These are phyloP conservation scores for Acanthornis magna DNA, from an alignment of 2,797 vertebrate species.

Conservation along the genomic window DNA sequence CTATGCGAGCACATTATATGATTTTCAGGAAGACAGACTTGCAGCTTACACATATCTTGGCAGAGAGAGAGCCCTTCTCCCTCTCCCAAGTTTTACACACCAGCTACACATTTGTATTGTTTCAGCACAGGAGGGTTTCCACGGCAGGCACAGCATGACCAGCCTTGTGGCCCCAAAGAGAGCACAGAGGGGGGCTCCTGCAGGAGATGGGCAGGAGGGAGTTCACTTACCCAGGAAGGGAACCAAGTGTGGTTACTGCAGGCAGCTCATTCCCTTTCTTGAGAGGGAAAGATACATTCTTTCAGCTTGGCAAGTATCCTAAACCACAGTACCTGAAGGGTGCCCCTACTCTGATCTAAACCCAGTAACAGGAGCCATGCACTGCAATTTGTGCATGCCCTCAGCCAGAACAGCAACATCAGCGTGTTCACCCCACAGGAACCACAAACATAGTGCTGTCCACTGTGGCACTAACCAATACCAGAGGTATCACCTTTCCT, in stretches of 20 bases:
- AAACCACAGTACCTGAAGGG: not conserved
- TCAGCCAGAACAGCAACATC: not conserved
- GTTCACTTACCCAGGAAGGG: not conserved
- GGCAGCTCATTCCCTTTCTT: not conserved
- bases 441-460: not conserved
- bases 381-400: not conserved
- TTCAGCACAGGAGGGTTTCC: not conserved
- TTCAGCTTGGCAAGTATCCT: not conserved
- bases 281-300: not conserved
- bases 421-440: not conserved
- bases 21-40: not conserved
- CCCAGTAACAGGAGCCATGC: rapidly evolving
- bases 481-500: not conserved
- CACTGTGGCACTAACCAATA: rapidly evolving
- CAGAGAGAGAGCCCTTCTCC: not conserved
- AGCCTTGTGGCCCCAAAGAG: not conserved
- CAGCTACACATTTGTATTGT: rapidly evolving
- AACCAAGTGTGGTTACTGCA: not conserved
- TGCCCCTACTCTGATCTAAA: not conserved
- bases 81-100: not conserved
- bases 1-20: not conserved
- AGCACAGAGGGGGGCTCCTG: rapidly evolving
- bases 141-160: rapidly evolving
- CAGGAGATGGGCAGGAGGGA: not conserved
- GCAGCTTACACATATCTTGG: not conserved